A percentile compares a stretch with the other conserved stretches of the same genome.
These are phyloP conservation scores for Autographa gamma DNA, from an alignment of 2,888 invertebrate species.

Conservation along the genomic window DNA sequence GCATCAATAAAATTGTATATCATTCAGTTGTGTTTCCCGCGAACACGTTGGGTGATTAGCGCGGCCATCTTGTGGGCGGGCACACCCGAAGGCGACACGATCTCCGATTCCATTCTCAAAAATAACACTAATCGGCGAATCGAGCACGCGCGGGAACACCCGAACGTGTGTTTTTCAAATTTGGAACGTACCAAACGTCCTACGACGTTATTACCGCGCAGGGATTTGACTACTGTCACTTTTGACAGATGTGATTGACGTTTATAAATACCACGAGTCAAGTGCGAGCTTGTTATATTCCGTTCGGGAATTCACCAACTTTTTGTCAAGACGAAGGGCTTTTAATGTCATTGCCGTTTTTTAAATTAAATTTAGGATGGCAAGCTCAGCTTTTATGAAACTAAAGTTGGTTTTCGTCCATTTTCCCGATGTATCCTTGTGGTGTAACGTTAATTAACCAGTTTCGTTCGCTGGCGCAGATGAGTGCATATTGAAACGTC, in stretches of 20 bases:
- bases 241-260: slow-evolving; percentile 87
- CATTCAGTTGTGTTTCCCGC: slow-evolving; percentile 85
- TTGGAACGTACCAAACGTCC: slow-evolving; percentile 77
- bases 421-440: slow-evolving; percentile 33
- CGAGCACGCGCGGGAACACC: slow-evolving; percentile 84
- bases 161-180: slow-evolving; percentile 88
- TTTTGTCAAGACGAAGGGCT: slow-evolving; percentile 77
- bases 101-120: slow-evolving; percentile 87
- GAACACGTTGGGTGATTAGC: slow-evolving; percentile 85
- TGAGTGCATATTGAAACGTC: slow-evolving; percentile 88
- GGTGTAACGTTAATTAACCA: slow-evolving; percentile 73
- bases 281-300: slow-evolving; percentile 81
- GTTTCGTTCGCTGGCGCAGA: slow-evolving; percentile 68
- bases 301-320: slow-evolving; percentile 75
- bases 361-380: slow-evolving; percentile 36
- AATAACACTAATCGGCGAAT: slow-evolving; percentile 88
- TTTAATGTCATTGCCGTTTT: slow-evolving; percentile 70
- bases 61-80: slow-evolving; percentile 88
- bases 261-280: slow-evolving; percentile 84
- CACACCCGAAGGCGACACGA: slow-evolving; percentile 87
- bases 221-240: slow-evolving; percentile 87
- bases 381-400: slow-evolving; percentile 19
- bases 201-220: slow-evolving; percentile 83
- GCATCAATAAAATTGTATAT: slow-evolving; percentile 88
- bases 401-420: slow-evolving; percentile 28